phyloP scores from a whole-genome alignment of 2,888 invertebrate genomes.

The Drosophila aldrichi region DNA sequence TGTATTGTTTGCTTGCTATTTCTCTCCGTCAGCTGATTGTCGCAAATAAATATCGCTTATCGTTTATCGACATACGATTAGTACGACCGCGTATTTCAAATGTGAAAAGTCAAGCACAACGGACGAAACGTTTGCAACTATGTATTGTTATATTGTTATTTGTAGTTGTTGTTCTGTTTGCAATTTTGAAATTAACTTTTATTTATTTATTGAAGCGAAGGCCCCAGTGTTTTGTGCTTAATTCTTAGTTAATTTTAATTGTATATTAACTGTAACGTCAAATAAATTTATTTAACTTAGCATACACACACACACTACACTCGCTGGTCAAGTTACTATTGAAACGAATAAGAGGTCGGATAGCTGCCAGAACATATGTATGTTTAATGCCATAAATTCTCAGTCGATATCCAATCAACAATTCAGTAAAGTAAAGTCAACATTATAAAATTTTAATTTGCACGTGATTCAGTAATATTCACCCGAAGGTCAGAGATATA shows the following conservation, averaged over 20 bases:
- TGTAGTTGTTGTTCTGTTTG: neutral
- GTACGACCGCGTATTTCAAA: slow-evolving; percentile 13
- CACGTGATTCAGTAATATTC: slow-evolving; percentile 16
- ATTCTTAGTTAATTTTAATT: too few relatives aligned
- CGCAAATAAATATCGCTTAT: slow-evolving; percentile 16
- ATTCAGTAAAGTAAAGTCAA: slow-evolving; percentile 15
- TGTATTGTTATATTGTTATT: neutral
- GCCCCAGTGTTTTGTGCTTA: too few relatives aligned
- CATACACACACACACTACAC: neutral
- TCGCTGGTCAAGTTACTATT: neutral
- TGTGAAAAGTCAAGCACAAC: slow-evolving; percentile 2
- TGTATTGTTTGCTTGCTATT: slow-evolving; percentile 2
- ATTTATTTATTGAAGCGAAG: too few relatives aligned
- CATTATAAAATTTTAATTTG: slow-evolving; percentile 17
- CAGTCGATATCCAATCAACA: slow-evolving; percentile 8
- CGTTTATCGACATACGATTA: slow-evolving; percentile 34
- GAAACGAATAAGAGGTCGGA: neutral
- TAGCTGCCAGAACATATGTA: slow-evolving; percentile 12
- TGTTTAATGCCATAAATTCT: slow-evolving; percentile 7
- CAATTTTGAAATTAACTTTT: too few relatives aligned
- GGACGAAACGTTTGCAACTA: neutral
- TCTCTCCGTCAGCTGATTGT: slow-evolving; percentile 23
- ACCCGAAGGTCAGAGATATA: neutral
- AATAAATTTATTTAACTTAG: too few relatives aligned
- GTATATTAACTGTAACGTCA: too few relatives aligned